Base-by-base conservation (phyloP, 2,797 vertebrate genomes). In the Dicrostonyx torquatus region DNA sequence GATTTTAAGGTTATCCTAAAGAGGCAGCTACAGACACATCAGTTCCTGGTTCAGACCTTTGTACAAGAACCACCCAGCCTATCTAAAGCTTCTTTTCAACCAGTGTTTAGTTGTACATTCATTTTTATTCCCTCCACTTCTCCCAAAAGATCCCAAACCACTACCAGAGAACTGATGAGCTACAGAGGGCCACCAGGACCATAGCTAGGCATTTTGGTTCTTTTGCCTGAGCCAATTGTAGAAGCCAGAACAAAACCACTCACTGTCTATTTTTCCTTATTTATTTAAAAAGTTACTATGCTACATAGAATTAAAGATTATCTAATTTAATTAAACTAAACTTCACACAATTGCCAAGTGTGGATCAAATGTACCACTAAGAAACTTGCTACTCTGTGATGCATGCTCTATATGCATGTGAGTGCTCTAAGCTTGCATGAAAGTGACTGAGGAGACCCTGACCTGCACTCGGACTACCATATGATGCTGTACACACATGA, bases 281-380 rank as follows among this genome's bases (percentile, higher is more conserved):
- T 78, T 53, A 78, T 77, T 53, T 79, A 11, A 80, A 77, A 50
- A 89, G 68, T 82, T 55, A 45, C 0, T 31, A 3, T 85, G 45
- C 26, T 64, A 64, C 12, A 64, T 40, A 24, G 60, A 92, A 17
- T 48, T 85, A 87, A 0, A 34, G 62, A 48, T 85, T 85, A 43
- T 37, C 20, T 72, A 72, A 40, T 93, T 80, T 58, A 91, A 91
- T 4, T n/a, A 66, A 93, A 60, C 66, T 43, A 53, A 90, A 62
- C 40, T 87, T 93, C 72, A 87, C 17, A 43, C 72, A 94, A 58
- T 45, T 80, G 31, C 58, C 20, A 40, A 60, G 1, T 76, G 45
- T 26, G 14, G 37, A 55, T 53, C 77, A 77, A 93, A 79, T 29
- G 43, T n/a, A 87, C 66, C 3, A 48, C 31, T 26, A 82, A 29